Conservation (phyloP, 2,888 invertebrate genomes). For the Villa cingulata region DNA sequence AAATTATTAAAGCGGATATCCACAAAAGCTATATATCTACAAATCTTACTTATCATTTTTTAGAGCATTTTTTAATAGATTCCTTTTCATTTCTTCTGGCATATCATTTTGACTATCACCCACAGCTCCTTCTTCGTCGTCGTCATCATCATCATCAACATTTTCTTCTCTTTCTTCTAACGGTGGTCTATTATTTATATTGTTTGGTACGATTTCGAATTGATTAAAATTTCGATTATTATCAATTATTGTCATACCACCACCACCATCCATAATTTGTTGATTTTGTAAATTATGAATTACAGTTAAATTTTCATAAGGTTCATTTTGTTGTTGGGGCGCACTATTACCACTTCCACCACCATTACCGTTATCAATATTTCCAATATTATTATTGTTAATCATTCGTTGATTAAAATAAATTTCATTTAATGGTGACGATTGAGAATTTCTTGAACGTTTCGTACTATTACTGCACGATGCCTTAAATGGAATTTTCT, state of each 20-base stretch:
- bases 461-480: slow-evolving; percentile 11
- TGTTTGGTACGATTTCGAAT: neutral
- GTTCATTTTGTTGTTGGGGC: neutral
- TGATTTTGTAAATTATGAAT: neutral
- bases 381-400: neutral
- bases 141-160: neutral
- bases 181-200: neutral
- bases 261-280: neutral
- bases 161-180: neutral
- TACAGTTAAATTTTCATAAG: neutral
- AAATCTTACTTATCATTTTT: slow-evolving; percentile 28
- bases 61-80: slow-evolving; percentile 31
- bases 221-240: neutral
- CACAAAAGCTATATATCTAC: neutral
- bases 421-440: slow-evolving; percentile 11
- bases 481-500: slow-evolving; percentile 25
- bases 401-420: slow-evolving; percentile 2
- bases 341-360: neutral
- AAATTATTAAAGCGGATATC: neutral
- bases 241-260: neutral
- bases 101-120: slow-evolving; percentile 16
- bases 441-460: slow-evolving; percentile 6
- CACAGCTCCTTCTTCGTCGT: neutral
- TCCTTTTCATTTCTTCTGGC: slow-evolving; percentile 33
- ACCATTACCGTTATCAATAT: neutral